Base-by-base conservation (phyloP, 2,888 invertebrate species). In the Phyto melanocephala region DNA sequence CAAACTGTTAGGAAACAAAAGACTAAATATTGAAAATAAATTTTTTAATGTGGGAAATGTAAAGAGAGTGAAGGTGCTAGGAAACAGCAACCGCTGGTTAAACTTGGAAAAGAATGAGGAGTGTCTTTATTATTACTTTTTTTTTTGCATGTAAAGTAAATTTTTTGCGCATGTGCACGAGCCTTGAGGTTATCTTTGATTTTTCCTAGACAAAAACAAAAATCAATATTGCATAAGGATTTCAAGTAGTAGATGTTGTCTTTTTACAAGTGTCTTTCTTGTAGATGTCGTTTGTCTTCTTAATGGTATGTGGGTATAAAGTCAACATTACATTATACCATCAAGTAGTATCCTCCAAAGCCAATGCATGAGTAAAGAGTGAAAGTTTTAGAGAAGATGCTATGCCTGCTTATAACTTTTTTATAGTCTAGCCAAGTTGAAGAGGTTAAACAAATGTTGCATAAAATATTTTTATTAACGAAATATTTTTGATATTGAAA, bases 381-480 rank as follows among this genome's bases (percentile, higher is more conserved):
- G 79, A 79, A 79, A 79, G 79, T 79, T 65, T 79, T 60, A 11
- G 60, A 62, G 78, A 78, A 58, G 79, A 72, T 79, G 65, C 72
- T 15, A 35, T 13, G 60, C 22, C 63, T 42, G n/a, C n/a, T n/a
- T n/a, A n/a, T 28, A 37, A 22, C 56, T 15, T 28, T 52, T 40
- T 20, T 17, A 13, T 47, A 13, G 22, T 17, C 40, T 58, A 68
- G 62, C 6, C 74, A 63, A 70, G 70, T 60, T 58, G 65, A 50
- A 65, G 72, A 62, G 76, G 75, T 80, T 76, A 80, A 76, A 70
- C 52, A 45, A 71, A 7, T 71, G 76, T 76, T 76, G 70, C 76
- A 80, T 80, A 63, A 80, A 68, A 52, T 15, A 68, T 63, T 45
- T 37, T 24, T 28, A 74, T 37, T 60, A 50, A 56, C 62, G 35